Conservation (phyloP, 2,113 vertebrate genomes). For the Semicossyphus pulcher region DNA sequence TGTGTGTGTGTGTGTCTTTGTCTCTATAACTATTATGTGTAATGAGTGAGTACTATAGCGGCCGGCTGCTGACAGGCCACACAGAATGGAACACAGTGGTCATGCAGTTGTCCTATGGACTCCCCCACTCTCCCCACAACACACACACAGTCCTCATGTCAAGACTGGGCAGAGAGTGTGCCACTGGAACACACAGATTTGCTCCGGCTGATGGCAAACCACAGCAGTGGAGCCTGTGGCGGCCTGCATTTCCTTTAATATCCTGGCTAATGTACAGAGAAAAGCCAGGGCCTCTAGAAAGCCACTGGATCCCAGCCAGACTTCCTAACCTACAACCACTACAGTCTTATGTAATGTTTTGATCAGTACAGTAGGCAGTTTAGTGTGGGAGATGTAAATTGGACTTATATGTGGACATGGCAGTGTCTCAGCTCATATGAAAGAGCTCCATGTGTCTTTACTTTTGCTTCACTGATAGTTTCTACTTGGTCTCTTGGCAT, state of each 20-base stretch:
- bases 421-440: constrained; percentile 37
- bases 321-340: constrained; percentile 68
- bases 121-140: constrained; percentile 40
- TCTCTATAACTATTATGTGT: constrained; percentile 65
- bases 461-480: constrained; percentile 40
- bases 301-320: constrained; percentile 73
- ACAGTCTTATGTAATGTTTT: constrained; percentile 77
- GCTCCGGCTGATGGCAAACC: constrained; percentile 80
- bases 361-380: constrained; percentile 63
- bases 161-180: constrained; percentile 69
- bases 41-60: constrained; percentile 64
- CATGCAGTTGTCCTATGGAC: constrained; percentile 66
- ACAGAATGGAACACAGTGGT: constrained; percentile 69
- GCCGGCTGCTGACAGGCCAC: constrained; percentile 73
- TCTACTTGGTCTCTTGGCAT: constrained; percentile 22
- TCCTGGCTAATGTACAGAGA: constrained; percentile 83
- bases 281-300: constrained; percentile 76
- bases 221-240: constrained; percentile 80
- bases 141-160: constrained; percentile 60
- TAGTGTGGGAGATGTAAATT: constrained; percentile 63
- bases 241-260: constrained; percentile 84
- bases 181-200: constrained; percentile 77
- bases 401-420: constrained; percentile 57
- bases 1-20: constrained; percentile 41
- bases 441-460: constrained; percentile 38